Evolutionary conservation across 2,113 vertebrate genomes (phyloP).

Genomic region (Callocephalon fimbriatum): DNA sequence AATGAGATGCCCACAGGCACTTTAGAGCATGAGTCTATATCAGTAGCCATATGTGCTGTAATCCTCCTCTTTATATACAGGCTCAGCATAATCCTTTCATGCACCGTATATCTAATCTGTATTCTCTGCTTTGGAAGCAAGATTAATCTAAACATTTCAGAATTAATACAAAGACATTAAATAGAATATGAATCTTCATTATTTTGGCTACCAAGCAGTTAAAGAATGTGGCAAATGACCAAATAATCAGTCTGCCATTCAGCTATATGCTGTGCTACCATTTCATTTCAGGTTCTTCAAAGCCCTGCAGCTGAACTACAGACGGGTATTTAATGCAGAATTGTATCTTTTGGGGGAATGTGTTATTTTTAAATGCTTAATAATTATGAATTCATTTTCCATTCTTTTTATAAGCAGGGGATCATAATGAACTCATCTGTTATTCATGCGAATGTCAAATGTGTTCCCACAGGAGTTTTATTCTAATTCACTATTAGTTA

Average conservation of each 20-base stretch:
- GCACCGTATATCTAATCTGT: background rate
- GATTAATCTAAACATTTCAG: constrained; percentile 14
- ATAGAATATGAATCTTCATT: background rate
- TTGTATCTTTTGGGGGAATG: constrained; percentile 60
- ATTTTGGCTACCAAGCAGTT: constrained; percentile 8
- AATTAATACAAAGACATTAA: constrained; percentile 21
- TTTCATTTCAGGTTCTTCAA: constrained; percentile 52
- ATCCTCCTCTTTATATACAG: background rate
- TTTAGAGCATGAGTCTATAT: background rate
- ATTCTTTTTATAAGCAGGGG: constrained; percentile 66
- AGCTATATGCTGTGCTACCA: background rate
- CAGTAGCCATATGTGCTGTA: constrained; percentile 14
- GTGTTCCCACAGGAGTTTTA: constrained; percentile 63
- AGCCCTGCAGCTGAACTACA: constrained; percentile 58
- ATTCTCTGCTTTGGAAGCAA: background rate
- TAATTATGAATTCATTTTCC: constrained; percentile 78
- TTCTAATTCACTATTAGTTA: constrained; percentile 73
- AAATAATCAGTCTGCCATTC: background rate
- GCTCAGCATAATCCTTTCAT: constrained; percentile 12
- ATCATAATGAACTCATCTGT: constrained; percentile 74
- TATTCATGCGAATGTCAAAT: constrained; percentile 75
- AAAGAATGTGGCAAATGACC: constrained; percentile 17
- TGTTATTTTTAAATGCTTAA: constrained; percentile 75
- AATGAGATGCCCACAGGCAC: constrained; percentile 4
- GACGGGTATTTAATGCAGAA: constrained; percentile 19